Conservation (phyloP, 2,888 invertebrate genomes). For the Drosophila kambysellisi region DNA sequence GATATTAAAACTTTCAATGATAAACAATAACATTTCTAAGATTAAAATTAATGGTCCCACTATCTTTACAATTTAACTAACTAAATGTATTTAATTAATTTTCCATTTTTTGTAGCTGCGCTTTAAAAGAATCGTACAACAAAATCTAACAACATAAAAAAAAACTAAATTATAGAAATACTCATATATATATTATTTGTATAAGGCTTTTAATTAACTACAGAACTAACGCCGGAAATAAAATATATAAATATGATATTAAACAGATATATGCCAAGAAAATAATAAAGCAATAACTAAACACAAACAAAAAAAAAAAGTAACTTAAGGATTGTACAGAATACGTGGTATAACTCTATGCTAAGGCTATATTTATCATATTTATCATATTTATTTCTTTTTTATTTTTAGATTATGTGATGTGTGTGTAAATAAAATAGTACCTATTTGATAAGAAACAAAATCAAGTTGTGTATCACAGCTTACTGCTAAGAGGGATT, state of each 20-base stretch:
- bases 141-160: conserved; percentile 19
- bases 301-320: conserved; percentile 18
- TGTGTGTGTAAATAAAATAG: conserved; percentile 3
- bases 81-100: conserved; percentile 1
- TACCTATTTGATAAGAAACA: conserved; percentile 26
- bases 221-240: conserved; percentile 38
- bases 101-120: not conserved
- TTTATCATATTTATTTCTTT: conserved; percentile 3
- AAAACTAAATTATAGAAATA: conserved; percentile 23
- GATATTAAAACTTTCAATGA: not conserved
- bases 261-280: conserved; percentile 38
- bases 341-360: conserved; percentile 31
- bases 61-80: conserved; percentile 13
- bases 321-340: conserved; percentile 21
- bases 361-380: conserved; percentile 34
- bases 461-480: conserved; percentile 9
- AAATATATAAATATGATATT: conserved; percentile 16
- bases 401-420: conserved; percentile 10
- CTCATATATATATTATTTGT: conserved; percentile 11
- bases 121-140: conserved; percentile 15
- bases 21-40: conserved; percentile 3
- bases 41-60: conserved; percentile 9
- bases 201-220: conserved; percentile 29
- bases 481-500: conserved; percentile 52
- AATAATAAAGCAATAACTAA: conserved; percentile 58